Percentiles rank a stretch among this genome's conserved stretches.
These are phyloP conservation scores for Carposina sasakii DNA, from an alignment of 1,140 invertebrate species.

Conservation along the genomic window DNA sequence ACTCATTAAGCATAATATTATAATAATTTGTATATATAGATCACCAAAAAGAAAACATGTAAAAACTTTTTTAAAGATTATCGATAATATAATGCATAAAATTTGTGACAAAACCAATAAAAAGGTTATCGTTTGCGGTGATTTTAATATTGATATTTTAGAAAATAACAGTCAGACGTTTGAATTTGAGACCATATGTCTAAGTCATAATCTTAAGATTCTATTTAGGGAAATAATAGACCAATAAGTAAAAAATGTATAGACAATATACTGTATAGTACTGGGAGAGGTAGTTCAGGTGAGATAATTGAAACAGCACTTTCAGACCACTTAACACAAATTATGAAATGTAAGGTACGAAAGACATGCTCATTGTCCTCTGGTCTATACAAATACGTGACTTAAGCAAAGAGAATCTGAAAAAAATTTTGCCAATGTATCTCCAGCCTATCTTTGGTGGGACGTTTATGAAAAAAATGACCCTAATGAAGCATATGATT, in stretches of 20 bases:
- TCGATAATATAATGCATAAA: neutral
- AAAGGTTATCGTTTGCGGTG: slow-evolving; percentile 5
- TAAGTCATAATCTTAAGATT: slow-evolving; percentile 7
- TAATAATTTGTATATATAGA: slow-evolving; percentile 9
- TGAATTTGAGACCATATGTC: neutral
- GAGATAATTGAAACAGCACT: neutral
- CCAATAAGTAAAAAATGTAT: slow-evolving; percentile 5
- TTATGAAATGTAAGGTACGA: slow-evolving; percentile 3
- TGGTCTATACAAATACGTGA: slow-evolving; percentile 7
- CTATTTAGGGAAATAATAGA: slow-evolving; percentile 4
- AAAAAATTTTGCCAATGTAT: slow-evolving; percentile 5
- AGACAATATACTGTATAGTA: slow-evolving; percentile 8
- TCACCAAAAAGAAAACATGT: slow-evolving; percentile 1
- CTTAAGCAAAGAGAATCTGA: neutral
- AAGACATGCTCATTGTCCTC: neutral
- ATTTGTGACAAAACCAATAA: neutral
- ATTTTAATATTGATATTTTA: slow-evolving; percentile 10
- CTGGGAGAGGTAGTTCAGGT: neutral
- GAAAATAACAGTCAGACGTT: neutral
- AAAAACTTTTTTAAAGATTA: slow-evolving; percentile 1
- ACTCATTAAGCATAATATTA: slow-evolving; percentile 1
- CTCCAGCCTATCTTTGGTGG: neutral
- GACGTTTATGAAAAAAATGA: slow-evolving; percentile 4
- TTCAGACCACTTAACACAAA: slow-evolving; percentile 9
- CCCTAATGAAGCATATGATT: slow-evolving; percentile 4